These are phyloP conservation scores for Corvus hawaiiensis DNA, from an alignment of 2,113 vertebrate species.

Conservation along the genomic window DNA sequence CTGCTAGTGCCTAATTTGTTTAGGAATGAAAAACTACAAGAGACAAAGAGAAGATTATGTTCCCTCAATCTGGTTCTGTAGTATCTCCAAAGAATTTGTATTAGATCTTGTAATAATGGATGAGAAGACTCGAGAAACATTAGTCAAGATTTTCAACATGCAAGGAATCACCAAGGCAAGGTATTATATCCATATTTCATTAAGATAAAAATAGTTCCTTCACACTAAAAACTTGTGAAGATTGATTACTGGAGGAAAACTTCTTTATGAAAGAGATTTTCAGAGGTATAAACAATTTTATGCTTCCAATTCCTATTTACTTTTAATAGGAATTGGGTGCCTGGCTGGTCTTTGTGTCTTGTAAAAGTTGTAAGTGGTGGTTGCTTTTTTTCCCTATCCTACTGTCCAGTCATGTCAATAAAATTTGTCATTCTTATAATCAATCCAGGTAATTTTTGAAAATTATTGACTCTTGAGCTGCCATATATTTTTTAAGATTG, in stretches of 20 bases:
- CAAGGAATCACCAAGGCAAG: constrained; percentile 15
- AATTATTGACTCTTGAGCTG: background rate
- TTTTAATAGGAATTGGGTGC: background rate
- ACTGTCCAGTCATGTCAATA: background rate
- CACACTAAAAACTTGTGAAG: background rate
- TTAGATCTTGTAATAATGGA: constrained; percentile 32
- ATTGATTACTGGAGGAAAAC: constrained; percentile 2
- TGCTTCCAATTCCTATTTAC: background rate
- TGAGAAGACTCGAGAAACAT: background rate
- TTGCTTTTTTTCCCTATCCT: background rate
- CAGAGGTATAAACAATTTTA: background rate
- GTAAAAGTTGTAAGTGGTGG: background rate
- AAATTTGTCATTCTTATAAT: background rate
- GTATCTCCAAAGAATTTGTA: background rate
- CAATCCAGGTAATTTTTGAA: background rate
- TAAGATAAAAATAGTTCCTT: constrained; percentile 36
- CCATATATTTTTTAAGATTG: background rate
- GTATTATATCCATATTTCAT: constrained; percentile 44
- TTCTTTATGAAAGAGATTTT: background rate
- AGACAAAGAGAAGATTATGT: background rate
- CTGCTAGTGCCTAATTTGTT: background rate
- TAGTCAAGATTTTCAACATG: constrained; percentile 41
- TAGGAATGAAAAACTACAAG: background rate
- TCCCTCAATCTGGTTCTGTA: background rate
- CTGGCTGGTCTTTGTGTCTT: background rate